Evolutionary conservation across 2,797 vertebrate genomes (phyloP), one percentile per base, ranked within the genome.

Genomic region (Morus bassanus): DNA sequence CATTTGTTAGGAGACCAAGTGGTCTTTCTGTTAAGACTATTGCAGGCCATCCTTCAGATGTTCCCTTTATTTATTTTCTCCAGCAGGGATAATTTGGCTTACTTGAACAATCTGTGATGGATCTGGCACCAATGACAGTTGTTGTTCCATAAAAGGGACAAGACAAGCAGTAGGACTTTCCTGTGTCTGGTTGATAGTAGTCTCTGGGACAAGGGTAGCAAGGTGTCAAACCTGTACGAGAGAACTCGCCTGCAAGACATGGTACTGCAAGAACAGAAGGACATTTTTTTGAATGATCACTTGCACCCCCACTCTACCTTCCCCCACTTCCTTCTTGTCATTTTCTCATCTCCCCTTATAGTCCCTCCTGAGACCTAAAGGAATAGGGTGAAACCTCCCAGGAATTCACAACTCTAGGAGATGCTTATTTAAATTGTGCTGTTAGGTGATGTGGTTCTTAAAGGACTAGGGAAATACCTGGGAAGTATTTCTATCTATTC

Each of bases 91-190:
- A 18, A 72, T 63, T 33, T 63, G 69, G 97, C 99, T 98, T 98
- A 99, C 99, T 99, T 95, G 99, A 99, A 97, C 99, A 99, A 94
- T 99, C 99, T 70, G 99, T 98, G 89, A 99, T 99, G 92, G 98
- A 99, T 76, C 98, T 99, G 30, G 99, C 98, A 59, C 99, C 99
- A 3, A 92, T 98, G 45, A 99, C 70, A 0, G 99, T 99, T 63
- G 99, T 99, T 88, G 99, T 99, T 83, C 99, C 99, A 50, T 99
- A 99, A 97, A 99, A 99, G 16, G 99, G 99, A 77, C 99, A 99
- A 79, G 99, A 99, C 35, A 99, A 98, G 96, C 99, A 99, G 97
- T 99, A 99, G 51, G 99, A 99, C 93, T 99, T 99, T 11, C 99
- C 99, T 1, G 98, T 97, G 10, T 99, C 98, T 12, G 99, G 99